A percentile compares a stretch with the other conserved stretches of the same genome.
Conservation (phyloP, 2,888 invertebrate genomes). For the Plagiodera versicolora region DNA sequence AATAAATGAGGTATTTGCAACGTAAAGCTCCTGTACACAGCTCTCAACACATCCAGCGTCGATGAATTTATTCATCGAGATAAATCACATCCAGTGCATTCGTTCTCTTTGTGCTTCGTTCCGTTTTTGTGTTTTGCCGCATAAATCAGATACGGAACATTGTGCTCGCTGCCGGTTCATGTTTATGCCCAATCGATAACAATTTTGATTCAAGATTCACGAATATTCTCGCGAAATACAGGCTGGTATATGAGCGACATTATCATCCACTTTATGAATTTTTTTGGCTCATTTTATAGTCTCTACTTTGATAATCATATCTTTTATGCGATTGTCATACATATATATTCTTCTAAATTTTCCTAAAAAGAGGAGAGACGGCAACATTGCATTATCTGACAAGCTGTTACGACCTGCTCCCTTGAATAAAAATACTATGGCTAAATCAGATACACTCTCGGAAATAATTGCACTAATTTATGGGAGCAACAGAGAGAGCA, state of each 20-base stretch:
- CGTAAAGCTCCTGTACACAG: conserved; percentile 23
- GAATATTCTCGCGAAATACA: conserved; percentile 22
- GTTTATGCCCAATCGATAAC: conserved; percentile 29
- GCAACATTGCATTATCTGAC: too few species aligned
- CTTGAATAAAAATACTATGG: too few species aligned
- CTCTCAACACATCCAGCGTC: conserved; percentile 22
- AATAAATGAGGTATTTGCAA: conserved; percentile 27
- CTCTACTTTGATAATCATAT: too few species aligned
- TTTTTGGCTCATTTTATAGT: too few species aligned
- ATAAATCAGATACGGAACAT: conserved; percentile 33
- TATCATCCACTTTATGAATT: conserved; percentile 27
- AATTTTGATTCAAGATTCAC: conserved; percentile 32
- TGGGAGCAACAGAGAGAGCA: too few species aligned
- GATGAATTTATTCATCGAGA: conserved; percentile 29
- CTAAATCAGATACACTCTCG: too few species aligned
- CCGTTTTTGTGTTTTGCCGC: conserved; percentile 28
- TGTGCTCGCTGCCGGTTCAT: conserved; percentile 31
- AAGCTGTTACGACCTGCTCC: too few species aligned
- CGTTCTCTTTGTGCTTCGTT: conserved; percentile 26
- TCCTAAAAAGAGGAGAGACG: too few species aligned
- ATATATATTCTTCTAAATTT: background rate
- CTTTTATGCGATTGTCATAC: too few species aligned
- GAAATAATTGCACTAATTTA: too few species aligned
- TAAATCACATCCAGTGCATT: conserved; percentile 29
- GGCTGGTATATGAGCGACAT: conserved; percentile 17